Percentiles rank a stretch among this genome's conserved stretches.
Evolutionary conservation across 2,797 vertebrate species (phyloP).

Genomic region (Hypotaenidia philippensis): DNA sequence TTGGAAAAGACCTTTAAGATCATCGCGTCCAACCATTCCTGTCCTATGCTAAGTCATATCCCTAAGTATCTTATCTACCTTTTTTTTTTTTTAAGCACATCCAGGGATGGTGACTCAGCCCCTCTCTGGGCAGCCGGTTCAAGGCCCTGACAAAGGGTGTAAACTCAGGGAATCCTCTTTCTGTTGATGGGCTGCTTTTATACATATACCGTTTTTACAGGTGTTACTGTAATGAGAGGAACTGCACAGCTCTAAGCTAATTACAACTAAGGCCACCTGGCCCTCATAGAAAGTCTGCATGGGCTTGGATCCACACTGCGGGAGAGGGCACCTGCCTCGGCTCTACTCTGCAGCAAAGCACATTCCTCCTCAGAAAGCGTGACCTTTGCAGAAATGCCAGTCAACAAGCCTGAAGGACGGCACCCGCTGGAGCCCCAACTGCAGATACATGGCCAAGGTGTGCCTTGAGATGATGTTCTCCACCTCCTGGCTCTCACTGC

Average conservation of each 20-base stretch:
- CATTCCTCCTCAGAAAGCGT: neutral
- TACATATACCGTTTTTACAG: neutral
- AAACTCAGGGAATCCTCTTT: neutral
- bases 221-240: neutral
- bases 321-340: neutral
- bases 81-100: too few relatives aligned
- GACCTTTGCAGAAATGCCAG: neutral
- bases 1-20: too few relatives aligned
- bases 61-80: too few relatives aligned
- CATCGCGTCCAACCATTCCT: too few relatives aligned
- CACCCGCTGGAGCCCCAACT: neutral
- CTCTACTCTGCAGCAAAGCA: neutral
- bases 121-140: too few relatives aligned
- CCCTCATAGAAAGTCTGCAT: fast-evolving
- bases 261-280: neutral
- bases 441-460: neutral
- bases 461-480: neutral
- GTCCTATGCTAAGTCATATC: too few relatives aligned
- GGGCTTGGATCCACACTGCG: neutral
- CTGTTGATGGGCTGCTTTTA: neutral
- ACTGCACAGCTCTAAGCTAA: neutral
- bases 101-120: too few relatives aligned
- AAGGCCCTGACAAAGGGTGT: neutral
- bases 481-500: neutral
- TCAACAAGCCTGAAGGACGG: fast-evolving